These are phyloP conservation scores for Epinephelus malabaricus DNA, from an alignment of 2,797 vertebrate genomes.

Conservation along the genomic window DNA sequence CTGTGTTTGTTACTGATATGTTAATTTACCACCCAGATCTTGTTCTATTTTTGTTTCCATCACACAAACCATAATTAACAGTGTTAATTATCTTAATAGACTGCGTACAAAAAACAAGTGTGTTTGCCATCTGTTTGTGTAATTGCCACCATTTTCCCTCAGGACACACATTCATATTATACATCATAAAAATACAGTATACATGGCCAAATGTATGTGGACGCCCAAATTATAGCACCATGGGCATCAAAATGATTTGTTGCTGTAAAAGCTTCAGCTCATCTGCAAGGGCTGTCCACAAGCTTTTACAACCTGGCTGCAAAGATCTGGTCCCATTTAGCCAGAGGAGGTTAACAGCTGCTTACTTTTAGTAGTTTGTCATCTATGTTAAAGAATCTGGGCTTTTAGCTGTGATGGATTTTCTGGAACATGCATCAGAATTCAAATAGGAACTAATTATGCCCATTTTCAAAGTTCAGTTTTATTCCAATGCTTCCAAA, in stretches of 20 bases:
- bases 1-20: conserved; percentile 41
- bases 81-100: conserved; percentile 35
- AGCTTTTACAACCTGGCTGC: not conserved
- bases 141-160: not conserved
- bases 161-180: not conserved
- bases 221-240: not conserved
- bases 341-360: too few species aligned
- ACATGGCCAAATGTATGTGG: not conserved
- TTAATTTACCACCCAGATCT: conserved; percentile 36
- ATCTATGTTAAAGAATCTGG: not conserved
- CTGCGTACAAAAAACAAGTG: not conserved
- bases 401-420: not conserved
- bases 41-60: conserved; percentile 50
- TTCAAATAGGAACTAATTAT: not conserved
- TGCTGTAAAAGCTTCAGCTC: not conserved
- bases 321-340: not conserved
- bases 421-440: not conserved
- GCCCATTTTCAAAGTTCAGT: too few species aligned
- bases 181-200: not conserved
- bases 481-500: too few species aligned
- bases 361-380: not conserved
- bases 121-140: conserved; percentile 21
- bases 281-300: not conserved
- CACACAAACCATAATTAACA: conserved; percentile 18
- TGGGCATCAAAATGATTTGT: not conserved